phyloP scores from a whole-genome alignment of 2,113 vertebrate genomes.

The Ia io region DNA sequence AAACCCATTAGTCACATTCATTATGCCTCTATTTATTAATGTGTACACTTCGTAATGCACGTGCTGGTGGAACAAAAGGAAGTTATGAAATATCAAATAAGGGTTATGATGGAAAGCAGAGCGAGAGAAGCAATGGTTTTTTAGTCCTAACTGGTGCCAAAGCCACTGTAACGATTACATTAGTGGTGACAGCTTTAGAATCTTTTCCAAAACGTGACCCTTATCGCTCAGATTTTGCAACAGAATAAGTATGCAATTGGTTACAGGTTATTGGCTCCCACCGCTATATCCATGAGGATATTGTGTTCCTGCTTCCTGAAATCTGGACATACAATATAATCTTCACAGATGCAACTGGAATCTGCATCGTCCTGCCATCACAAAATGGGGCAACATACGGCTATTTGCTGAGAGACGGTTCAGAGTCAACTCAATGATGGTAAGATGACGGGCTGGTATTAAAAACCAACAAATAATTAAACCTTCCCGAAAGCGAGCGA shows the following conservation, averaged over 20 bases:
- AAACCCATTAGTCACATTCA: constrained; percentile 91
- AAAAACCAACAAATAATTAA: constrained; percentile 81
- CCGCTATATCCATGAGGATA: constrained; percentile 77
- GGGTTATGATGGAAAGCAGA: constrained; percentile 82
- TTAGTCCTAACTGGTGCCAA: constrained; percentile 81
- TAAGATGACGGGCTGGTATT: constrained; percentile 74
- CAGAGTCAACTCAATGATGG: constrained; percentile 74
- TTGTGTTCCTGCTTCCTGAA: constrained; percentile 77
- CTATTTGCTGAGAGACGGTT: constrained; percentile 76
- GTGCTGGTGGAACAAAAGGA: constrained; percentile 84
- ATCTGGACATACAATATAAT: constrained; percentile 79
- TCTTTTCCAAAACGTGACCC: constrained; percentile 81
- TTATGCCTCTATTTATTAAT: constrained; percentile 90
- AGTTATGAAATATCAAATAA: constrained; percentile 85
- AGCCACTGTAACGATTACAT: constrained; percentile 81
- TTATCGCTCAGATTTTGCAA: constrained; percentile 80
- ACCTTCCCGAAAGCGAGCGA: constrained; percentile 76
- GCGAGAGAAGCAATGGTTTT: constrained; percentile 80
- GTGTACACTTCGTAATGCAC: constrained; percentile 82
- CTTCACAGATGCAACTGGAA: constrained; percentile 83
- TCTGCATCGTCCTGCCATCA: constrained; percentile 74
- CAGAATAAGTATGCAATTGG: constrained; percentile 78
- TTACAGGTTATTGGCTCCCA: constrained; percentile 84
- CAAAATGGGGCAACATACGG: constrained; percentile 79
- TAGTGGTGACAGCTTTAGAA: constrained; percentile 83